Conservation (phyloP, 2,888 invertebrate genomes). For the Cynaeus angustus region DNA sequence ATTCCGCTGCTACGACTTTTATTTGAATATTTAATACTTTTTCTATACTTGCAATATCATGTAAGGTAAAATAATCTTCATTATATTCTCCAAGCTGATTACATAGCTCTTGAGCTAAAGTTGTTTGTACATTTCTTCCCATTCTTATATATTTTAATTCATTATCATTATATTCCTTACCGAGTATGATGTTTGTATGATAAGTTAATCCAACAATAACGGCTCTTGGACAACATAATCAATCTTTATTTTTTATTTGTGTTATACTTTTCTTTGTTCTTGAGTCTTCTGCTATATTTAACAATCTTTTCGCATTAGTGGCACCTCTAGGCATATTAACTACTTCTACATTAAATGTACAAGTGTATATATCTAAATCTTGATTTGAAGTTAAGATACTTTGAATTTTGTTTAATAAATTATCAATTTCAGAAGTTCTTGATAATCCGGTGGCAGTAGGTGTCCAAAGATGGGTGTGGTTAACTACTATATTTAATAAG, state of each 20-base stretch:
- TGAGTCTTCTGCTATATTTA: conserved; percentile 27
- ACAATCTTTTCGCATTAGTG: conserved; percentile 24
- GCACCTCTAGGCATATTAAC: conserved; percentile 31
- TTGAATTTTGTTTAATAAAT: conserved; percentile 33
- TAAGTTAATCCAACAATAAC: conserved; percentile 37
- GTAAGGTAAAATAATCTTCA: conserved; percentile 26
- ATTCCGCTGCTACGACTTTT: too few species aligned
- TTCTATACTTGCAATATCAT: conserved; percentile 31
- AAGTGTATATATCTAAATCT: conserved; percentile 29
- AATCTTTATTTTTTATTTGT: conserved; percentile 27
- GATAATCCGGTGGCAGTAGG: conserved; percentile 25
- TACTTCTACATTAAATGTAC: conserved; percentile 23
- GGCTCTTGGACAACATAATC: conserved; percentile 27
- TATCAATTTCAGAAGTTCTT: conserved; percentile 27
- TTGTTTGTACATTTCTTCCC: conserved; percentile 28
- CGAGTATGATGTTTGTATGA: conserved; percentile 40
- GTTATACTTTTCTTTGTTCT: conserved; percentile 16
- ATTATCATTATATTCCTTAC: conserved; percentile 35
- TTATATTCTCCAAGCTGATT: conserved; percentile 27
- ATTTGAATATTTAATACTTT: conserved; percentile 17
- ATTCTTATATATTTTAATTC: conserved; percentile 37
- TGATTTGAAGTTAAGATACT: conserved; percentile 33
- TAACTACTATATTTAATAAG: conserved; percentile 20
- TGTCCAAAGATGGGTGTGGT: conserved; percentile 10
- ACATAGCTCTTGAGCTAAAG: conserved; percentile 29